phyloP scores from a whole-genome alignment of 2,797 vertebrate species.

The Scleropages formosus region DNA sequence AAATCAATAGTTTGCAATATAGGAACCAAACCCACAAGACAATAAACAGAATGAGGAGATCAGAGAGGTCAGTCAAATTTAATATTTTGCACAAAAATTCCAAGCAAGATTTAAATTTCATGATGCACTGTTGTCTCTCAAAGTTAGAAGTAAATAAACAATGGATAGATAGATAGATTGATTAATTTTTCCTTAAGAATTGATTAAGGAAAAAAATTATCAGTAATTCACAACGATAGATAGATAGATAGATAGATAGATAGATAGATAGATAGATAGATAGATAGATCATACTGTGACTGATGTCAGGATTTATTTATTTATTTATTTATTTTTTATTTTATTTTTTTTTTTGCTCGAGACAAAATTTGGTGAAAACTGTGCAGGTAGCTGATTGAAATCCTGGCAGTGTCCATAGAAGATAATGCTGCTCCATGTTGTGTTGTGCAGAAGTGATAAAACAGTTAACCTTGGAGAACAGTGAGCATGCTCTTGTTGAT shows the following conservation, averaged over 20 bases:
- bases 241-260: too few species aligned
- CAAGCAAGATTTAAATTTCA: slow-evolving; percentile 14
- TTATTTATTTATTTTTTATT: not conserved
- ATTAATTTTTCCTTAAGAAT: too few species aligned
- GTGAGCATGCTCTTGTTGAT: not conserved
- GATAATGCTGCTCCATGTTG: not conserved
- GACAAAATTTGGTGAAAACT: slow-evolving; percentile 11
- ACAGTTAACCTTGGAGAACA: not conserved
- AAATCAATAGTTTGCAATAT: slow-evolving; percentile 14
- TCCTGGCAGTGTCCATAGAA: slow-evolving; percentile 17
- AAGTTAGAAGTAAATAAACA: too few species aligned
- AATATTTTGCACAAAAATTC: not conserved
- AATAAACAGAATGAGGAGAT: not conserved
- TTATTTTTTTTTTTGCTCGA: slow-evolving; percentile 25
- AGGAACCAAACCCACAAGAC: not conserved
- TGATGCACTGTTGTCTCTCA: not conserved
- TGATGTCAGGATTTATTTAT: slow-evolving; percentile 30
- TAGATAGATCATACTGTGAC: slow-evolving; percentile 14
- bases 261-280: too few species aligned
- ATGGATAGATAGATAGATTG: too few species aligned
- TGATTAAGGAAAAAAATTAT: too few species aligned
- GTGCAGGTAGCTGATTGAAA: slow-evolving; percentile 24
- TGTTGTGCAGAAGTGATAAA: not conserved
- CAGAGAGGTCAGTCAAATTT: not conserved
- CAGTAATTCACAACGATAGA: too few species aligned